Percentiles rank a stretch among this genome's conserved stretches.
Conservation (phyloP, 2,113 vertebrate genomes). For the Corythoichthys intestinalis region DNA sequence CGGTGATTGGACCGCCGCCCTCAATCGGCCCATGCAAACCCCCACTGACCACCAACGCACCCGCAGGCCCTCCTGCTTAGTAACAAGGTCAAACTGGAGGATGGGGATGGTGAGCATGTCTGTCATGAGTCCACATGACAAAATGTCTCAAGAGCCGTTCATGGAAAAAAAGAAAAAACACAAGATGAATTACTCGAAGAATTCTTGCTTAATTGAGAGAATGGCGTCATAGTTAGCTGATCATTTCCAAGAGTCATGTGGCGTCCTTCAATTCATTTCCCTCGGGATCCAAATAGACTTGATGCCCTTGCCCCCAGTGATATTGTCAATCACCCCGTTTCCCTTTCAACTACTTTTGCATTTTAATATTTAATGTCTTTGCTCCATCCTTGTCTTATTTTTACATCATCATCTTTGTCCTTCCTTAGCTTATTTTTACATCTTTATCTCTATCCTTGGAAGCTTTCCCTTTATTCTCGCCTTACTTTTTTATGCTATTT, state of each 20-base stretch:
- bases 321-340: neutral
- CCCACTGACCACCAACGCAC: neutral
- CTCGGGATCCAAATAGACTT: neutral
- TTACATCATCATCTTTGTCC: neutral
- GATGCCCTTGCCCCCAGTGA: neutral
- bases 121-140: neutral
- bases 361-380: slow-evolving; percentile 1
- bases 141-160: neutral
- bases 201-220: neutral
- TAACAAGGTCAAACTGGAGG: slow-evolving; percentile 61
- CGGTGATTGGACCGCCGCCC: slow-evolving; percentile 46
- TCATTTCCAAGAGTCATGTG: neutral
- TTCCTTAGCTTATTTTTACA: neutral
- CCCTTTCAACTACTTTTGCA: neutral
- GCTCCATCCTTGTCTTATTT: neutral
- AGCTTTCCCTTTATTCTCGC: too few species aligned
- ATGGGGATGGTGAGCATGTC: slow-evolving; percentile 15
- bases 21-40: neutral
- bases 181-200: too few species aligned
- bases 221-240: neutral
- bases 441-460: too few species aligned
- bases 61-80: slow-evolving; percentile 29
- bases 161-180: neutral
- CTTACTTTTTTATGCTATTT: neutral
- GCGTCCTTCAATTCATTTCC: neutral